Evolutionary conservation across 2,888 invertebrate genomes (phyloP).

Genomic region (Troglohyphantes excavatus): DNA sequence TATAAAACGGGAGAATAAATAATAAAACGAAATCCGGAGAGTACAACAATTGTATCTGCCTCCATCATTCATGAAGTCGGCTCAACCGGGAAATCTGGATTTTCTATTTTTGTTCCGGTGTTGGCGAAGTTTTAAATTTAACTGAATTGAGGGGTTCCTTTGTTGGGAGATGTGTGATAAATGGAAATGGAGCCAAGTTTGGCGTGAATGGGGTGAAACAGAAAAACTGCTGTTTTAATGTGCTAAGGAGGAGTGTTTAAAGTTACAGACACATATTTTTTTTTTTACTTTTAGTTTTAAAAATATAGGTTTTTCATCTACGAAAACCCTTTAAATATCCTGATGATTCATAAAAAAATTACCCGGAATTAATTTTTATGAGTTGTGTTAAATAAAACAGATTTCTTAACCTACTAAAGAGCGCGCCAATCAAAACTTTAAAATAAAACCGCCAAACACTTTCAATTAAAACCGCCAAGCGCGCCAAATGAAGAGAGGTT

Average conservation of each 20-base stretch:
- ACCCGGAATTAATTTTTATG: no score
- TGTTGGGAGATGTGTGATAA: constrained; percentile 11
- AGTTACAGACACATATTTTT: no score
- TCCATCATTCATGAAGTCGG: not conserved
- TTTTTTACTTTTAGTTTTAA: no score
- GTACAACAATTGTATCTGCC: not conserved
- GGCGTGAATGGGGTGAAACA: not conserved
- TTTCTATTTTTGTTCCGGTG: constrained; percentile 30
- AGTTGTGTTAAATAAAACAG: no score
- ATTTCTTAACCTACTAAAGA: no score
- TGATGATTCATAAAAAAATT: no score
- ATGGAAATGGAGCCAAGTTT: not conserved
- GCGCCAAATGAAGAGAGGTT: no score
- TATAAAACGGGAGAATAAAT: constrained; percentile 12
- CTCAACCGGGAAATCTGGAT: constrained; percentile 6
- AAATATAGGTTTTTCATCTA: no score
- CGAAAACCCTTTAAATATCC: no score
- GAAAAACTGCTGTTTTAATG: not conserved
- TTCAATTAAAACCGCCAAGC: no score
- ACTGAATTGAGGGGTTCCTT: not conserved
- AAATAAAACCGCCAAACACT: no score
- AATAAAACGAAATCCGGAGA: not conserved
- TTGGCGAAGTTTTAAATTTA: constrained; percentile 25
- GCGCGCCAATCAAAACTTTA: no score
- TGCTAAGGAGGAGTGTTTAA: not conserved